Conservation (phyloP, 1,140 invertebrate genomes). For the Zelostemma sp. region DNA sequence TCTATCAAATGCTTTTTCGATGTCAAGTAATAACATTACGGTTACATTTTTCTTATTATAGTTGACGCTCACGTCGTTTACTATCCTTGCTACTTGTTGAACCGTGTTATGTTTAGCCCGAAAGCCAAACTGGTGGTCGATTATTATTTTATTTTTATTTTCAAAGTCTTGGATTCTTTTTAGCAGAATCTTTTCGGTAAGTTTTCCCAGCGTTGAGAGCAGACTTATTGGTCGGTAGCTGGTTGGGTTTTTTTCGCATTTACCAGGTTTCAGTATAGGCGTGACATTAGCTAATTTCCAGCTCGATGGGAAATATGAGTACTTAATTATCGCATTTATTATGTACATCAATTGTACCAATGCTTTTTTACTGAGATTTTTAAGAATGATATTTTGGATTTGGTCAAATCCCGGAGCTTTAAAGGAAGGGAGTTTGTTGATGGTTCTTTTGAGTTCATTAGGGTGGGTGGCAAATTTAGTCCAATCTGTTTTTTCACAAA, state of each 20-base stretch:
- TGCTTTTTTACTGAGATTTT: slow-evolving; percentile 20
- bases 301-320: slow-evolving; percentile 41
- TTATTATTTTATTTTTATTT: slow-evolving; percentile 31
- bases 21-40: slow-evolving; percentile 55
- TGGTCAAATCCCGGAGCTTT: slow-evolving; percentile 56
- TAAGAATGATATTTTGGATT: slow-evolving; percentile 20
- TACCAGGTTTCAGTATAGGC: slow-evolving; percentile 53
- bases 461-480: slow-evolving; percentile 19
- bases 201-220: slow-evolving; percentile 50
- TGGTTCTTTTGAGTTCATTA: slow-evolving; percentile 33
- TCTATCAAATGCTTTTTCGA: slow-evolving; percentile 64
- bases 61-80: slow-evolving; percentile 50
- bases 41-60: slow-evolving; percentile 54
- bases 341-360: slow-evolving; percentile 41
- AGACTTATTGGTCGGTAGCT: slow-evolving; percentile 62
- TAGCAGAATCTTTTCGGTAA: slow-evolving; percentile 49
- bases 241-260: slow-evolving; percentile 30
- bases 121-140: slow-evolving; percentile 62
- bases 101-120: slow-evolving; percentile 52
- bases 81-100: slow-evolving; percentile 57
- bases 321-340: slow-evolving; percentile 49
- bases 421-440: slow-evolving; percentile 28
- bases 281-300: slow-evolving; percentile 56
- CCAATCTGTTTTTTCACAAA: not conserved
- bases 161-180: slow-evolving; percentile 33